Conservation (phyloP, 2,797 vertebrate genomes). For the Notamacropus eugenii region DNA sequence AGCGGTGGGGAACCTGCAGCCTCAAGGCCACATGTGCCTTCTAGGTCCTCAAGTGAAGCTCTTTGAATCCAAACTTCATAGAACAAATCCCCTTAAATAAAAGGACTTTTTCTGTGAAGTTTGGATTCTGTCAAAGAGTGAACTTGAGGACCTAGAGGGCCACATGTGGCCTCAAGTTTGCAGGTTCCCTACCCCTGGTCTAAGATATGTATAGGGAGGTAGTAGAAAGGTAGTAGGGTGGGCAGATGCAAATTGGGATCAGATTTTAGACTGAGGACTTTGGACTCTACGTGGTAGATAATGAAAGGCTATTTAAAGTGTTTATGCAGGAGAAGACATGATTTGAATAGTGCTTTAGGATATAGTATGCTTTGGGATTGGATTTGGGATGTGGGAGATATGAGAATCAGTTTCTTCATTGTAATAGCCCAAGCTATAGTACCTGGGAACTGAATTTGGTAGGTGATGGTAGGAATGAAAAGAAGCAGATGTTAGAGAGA, state of each 20-base stretch:
- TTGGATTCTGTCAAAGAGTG: too few species aligned
- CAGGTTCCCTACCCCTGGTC: too few species aligned
- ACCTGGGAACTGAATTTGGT: neutral
- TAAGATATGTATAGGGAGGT: neutral
- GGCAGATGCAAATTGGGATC: neutral
- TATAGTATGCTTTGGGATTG: neutral
- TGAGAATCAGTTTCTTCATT: neutral
- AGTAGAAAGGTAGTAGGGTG: neutral
- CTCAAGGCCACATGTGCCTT: too few species aligned
- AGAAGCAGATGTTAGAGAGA: neutral
- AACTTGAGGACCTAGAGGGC: too few species aligned
- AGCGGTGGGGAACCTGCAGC: too few species aligned
- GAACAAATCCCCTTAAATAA: too few species aligned
- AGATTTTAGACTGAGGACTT: neutral
- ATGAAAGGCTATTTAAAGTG: neutral
- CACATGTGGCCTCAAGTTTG: too few species aligned
- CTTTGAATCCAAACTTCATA: too few species aligned
- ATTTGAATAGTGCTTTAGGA: neutral
- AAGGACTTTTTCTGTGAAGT: too few species aligned
- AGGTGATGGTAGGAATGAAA: neutral
- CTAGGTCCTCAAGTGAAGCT: too few species aligned
- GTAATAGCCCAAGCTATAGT: neutral
- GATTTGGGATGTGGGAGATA: neutral
- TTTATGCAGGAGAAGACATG: neutral
- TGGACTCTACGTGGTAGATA: neutral